phyloP scores from a whole-genome alignment of 2,888 invertebrate species.

The Cheilosia vernalis region DNA sequence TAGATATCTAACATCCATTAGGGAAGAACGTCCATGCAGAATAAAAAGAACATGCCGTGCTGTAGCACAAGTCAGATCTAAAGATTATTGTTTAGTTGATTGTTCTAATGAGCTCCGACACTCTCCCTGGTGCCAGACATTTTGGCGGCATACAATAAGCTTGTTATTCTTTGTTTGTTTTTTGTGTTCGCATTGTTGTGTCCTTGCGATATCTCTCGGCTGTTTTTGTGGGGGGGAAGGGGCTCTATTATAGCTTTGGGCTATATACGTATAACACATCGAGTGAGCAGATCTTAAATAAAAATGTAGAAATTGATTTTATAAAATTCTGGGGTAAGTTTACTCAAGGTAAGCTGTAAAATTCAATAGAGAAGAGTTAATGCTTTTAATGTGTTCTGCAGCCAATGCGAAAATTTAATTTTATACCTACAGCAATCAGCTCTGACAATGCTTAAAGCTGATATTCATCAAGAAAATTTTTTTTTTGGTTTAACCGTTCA shows the following conservation, averaged over 20 bases:
- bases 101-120: conserved; percentile 71
- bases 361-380: conserved; percentile 23
- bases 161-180: conserved; percentile 37
- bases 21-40: conserved; percentile 18
- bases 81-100: conserved; percentile 72
- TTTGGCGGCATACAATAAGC: conserved; percentile 59
- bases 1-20: conserved; percentile 59
- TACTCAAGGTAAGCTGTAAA: conserved; percentile 10
- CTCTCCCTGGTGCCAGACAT: conserved; percentile 63
- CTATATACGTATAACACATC: conserved; percentile 1
- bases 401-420: too few species aligned
- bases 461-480: background rate
- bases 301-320: conserved; percentile 37
- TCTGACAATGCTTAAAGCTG: background rate
- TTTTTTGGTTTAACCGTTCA: background rate
- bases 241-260: background rate
- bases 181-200: conserved; percentile 17
- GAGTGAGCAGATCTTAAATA: conserved; percentile 2
- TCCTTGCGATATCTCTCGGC: background rate
- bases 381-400: too few species aligned
- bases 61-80: conserved; percentile 54
- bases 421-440: too few species aligned
- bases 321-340: conserved; percentile 14
- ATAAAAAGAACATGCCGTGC: conserved; percentile 24
- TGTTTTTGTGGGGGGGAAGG: background rate